These are phyloP conservation scores for Macrotis lagotis DNA, from an alignment of 2,113 vertebrate species.

Conservation along the genomic window DNA sequence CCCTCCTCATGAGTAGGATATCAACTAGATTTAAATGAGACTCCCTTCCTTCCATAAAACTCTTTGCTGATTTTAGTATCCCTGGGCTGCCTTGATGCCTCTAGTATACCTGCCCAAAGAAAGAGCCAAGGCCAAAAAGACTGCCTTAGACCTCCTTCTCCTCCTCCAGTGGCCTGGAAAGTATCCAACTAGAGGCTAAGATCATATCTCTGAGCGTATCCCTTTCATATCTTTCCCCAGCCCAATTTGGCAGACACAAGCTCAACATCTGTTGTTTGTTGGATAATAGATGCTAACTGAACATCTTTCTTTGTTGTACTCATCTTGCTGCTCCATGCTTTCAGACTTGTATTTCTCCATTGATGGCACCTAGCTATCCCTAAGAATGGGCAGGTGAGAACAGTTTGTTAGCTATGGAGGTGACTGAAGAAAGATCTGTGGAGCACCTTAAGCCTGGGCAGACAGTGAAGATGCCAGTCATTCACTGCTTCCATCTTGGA, in stretches of 20 bases:
- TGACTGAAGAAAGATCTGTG: neutral
- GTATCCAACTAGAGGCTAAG: neutral
- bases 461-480: neutral
- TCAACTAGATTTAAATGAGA: neutral
- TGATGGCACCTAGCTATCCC: neutral
- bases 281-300: neutral
- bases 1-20: neutral
- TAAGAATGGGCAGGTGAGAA: neutral
- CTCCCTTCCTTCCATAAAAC: neutral
- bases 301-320: neutral
- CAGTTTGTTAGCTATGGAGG: neutral
- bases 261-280: neutral
- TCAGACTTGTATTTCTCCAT: neutral
- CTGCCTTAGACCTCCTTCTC: accelerated
- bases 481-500: neutral
- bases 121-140: too few relatives aligned
- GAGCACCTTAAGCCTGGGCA: neutral
- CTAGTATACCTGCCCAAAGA: neutral
- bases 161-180: neutral
- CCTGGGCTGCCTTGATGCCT: neutral
- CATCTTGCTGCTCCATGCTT: neutral
- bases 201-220: neutral
- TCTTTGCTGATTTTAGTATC: neutral
- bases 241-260: too few relatives aligned
- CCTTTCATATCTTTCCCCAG: neutral